Evolutionary conservation across 1,140 invertebrate genomes (phyloP).

Genomic region (Drosophila teissieri): DNA sequence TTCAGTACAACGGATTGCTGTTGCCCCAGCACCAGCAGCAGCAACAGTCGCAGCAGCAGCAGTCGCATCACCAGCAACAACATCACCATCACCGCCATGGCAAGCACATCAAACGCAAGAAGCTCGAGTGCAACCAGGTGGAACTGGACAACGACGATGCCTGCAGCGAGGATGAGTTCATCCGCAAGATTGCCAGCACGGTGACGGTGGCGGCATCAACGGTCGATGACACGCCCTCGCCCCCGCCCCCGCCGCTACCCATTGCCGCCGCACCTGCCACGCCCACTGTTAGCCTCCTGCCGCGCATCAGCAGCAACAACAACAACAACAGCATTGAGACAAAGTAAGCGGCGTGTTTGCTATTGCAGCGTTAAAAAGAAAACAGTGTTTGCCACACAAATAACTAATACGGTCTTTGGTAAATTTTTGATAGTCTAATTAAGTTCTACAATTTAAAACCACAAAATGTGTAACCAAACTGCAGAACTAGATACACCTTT

Average conservation of each 20-base stretch:
- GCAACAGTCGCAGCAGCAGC: slow-evolving; percentile 40
- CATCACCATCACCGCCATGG: slow-evolving; percentile 32
- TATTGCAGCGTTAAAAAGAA: slow-evolving; percentile 17
- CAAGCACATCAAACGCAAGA: slow-evolving; percentile 86
- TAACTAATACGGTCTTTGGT: not conserved
- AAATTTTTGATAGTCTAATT: not conserved
- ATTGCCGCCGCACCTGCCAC: slow-evolving; percentile 1
- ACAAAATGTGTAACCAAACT: not conserved
- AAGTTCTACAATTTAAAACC: not conserved
- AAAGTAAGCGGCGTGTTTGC: slow-evolving; percentile 65
- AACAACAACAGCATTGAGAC: slow-evolving; percentile 47
- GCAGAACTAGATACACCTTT: too few species aligned
- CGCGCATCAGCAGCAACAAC: slow-evolving; percentile 15
- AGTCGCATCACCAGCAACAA: slow-evolving; percentile 18
- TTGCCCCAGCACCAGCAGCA: slow-evolving; percentile 25
- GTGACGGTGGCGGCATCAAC: slow-evolving; percentile 23
- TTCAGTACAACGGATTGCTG: too few species aligned
- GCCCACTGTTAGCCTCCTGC: slow-evolving; percentile 16
- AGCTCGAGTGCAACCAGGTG: slow-evolving; percentile 87
- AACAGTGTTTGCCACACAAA: slow-evolving; percentile 1
- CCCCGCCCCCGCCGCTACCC: not conserved
- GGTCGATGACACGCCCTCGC: not conserved
- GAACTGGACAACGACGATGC: slow-evolving; percentile 88
- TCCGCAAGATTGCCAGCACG: slow-evolving; percentile 74
- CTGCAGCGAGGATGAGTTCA: slow-evolving; percentile 85